Base-by-base conservation (phyloP, 2,113 vertebrate genomes). In the Halcyon malimbica region DNA sequence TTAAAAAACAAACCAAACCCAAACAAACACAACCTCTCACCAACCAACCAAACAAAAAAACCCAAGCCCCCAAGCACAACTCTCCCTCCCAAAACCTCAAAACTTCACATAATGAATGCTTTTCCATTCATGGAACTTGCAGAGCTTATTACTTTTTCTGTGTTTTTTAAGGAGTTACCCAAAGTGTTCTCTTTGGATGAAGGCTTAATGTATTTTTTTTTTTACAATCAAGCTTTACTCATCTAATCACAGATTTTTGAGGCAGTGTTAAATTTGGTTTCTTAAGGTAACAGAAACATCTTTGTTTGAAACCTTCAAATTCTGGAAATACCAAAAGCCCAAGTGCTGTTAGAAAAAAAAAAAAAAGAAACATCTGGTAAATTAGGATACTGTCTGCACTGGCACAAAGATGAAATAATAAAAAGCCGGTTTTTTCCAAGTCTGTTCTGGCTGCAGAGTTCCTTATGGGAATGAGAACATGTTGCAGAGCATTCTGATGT, bases 351-450 rank as follows among this genome's bases (percentile, higher is more conserved):
- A 83, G 98, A 82, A 96, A 96, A 96, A 84, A 90, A 86, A 82
- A 97, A 98, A 98, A 96, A 93, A 93, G 97, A 98, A 98, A 97
- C 98, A 98, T 98, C 96, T 98, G 98, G 46, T 95, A 91, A 95
- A 26, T 86, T 96, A 33, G 73, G 78, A 94, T 87, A 69, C 69
- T 50, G 79, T 79, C 95, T 96, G 91, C 63, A 56, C 83, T 97
- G 97, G 97, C 95, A 87, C 84, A 95, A 92, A 87, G 84, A 96
- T 89, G 84, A 90, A 97, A 95, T 96, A 97, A 96, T 96, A 83
- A 97, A 94, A 91, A 69, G 78, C 11, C 4, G 15, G 93, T 97
- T 94, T 97, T 95, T 95, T 85, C 96, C 85, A 89, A 95, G 97
- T 96, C 96, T 95, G 94, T 96, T 96, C 93, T 98, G 98, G 97